Base-by-base conservation (phyloP, 2,797 vertebrate species). In the Echiichthys vipera region DNA sequence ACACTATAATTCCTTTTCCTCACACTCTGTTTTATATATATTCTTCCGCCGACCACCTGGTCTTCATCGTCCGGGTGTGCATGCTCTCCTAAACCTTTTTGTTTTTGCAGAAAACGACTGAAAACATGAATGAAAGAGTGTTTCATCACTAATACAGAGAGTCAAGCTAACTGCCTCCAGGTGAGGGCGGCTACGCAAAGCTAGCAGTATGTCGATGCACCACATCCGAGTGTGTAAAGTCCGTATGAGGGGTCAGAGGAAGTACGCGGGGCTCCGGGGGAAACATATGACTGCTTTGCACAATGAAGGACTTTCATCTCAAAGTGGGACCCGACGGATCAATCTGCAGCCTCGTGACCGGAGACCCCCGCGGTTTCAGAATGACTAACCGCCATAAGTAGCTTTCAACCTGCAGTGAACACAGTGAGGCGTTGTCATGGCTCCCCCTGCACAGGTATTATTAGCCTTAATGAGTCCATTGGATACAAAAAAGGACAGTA, bases 281-380 rank as follows among this genome's bases (percentile, higher is more conserved):
- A 50, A 64, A 74, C 80, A 69, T 80, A 74, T 70, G 74, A 84
- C 68, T 14, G 24, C 13, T 62, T 10, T 22, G 39, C 62, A 82
- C 42, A 78, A 58, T 68, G 62, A 69, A 15, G 40, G 22, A 46
- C 65, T 82, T 87, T 80, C 32, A 66, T 43, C n/a, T 74, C 3
- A 66, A 65, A 66, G 62, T 64, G 70, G 70, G 76, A 75, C 46
- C 77, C 56, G 37, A 29, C 29, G 46, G 47, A 64, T 77, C 27
- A 18, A 20, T 42, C 42, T 46, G 65, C 6, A 29, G 59, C 73
- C 72, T 57, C 42, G 74, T 58, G 83, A 77, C 69, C 53, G 46
- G 64, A 64, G 22, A 58, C 5, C 36, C 37, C 3, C 13, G 27
- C 24, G 10, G 8, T 46, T 65, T 61, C 13, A 37, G 49, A 36